Percentiles rank a stretch among this genome's conserved stretches.
phyloP scores from a whole-genome alignment of 1,140 invertebrate genomes.

The Atta texana region DNA sequence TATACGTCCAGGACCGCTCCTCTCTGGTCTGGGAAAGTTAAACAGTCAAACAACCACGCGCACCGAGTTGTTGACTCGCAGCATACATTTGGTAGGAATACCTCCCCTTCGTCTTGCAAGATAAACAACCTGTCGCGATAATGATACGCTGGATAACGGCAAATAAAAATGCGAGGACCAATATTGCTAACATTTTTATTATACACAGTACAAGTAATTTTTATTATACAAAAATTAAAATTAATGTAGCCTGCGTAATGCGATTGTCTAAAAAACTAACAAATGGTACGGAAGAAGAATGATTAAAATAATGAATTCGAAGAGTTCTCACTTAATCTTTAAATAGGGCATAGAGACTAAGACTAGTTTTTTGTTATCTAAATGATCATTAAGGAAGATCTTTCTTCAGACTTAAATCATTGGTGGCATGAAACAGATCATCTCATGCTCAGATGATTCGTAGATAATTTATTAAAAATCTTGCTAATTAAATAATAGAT shows the following conservation, averaged over 20 bases:
- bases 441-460: neutral
- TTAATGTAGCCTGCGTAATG: neutral
- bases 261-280: neutral
- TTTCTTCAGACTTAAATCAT: neutral
- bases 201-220: neutral
- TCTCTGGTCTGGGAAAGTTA: constrained; percentile 85
- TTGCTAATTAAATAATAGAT: no score
- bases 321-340: neutral
- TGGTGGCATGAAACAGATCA: neutral
- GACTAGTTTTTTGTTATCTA: neutral
- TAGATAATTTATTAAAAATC: neutral
- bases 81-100: constrained; percentile 83
- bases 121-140: constrained; percentile 85
- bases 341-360: neutral
- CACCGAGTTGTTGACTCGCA: constrained; percentile 82
- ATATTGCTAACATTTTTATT: constrained; percentile 21
- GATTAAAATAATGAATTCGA: neutral
- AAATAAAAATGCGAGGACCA: constrained; percentile 69
- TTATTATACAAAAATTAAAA: neutral
- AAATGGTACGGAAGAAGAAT: neutral
- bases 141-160: constrained; percentile 80
- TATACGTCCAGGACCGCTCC: constrained; percentile 70
- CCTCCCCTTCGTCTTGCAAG: constrained; percentile 74
- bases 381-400: neutral
- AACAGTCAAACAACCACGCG: constrained; percentile 83